Conservation (phyloP, 2,797 vertebrate species). For the Brachyrhaphis roseni region DNA sequence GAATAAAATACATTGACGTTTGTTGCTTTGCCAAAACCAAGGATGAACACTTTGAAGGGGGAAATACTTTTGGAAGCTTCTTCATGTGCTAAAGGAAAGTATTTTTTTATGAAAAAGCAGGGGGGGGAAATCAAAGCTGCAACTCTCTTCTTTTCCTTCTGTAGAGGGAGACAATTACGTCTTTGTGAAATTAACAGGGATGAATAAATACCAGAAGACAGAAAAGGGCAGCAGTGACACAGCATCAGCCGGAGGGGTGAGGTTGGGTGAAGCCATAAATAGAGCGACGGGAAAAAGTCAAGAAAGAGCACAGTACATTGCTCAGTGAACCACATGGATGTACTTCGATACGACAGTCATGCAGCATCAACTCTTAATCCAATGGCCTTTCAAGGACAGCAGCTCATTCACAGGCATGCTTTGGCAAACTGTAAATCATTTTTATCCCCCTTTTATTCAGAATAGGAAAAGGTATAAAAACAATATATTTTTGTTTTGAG, state of each 20-base stretch:
- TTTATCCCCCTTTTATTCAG: too few species aligned
- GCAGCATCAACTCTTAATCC: constrained; percentile 47
- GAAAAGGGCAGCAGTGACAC: constrained; percentile 46
- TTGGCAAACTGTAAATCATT: not conserved
- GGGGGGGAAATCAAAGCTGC: not conserved
- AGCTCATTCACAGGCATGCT: constrained; percentile 14
- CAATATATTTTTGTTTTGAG: constrained; percentile 1
- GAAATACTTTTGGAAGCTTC: not conserved
- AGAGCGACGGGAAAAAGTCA: constrained; percentile 44
- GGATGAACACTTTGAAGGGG: not conserved
- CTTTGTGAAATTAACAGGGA: constrained; percentile 13
- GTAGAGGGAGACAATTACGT: not conserved
- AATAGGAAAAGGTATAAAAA: not conserved
- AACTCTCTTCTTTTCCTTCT: not conserved
- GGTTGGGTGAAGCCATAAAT: constrained; percentile 51
- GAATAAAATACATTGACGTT: not conserved
- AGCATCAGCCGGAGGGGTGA: constrained; percentile 43
- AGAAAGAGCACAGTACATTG: constrained; percentile 43
- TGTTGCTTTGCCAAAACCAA: not conserved
- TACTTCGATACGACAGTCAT: constrained; percentile 57
- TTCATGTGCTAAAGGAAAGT: not conserved
- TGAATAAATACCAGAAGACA: constrained; percentile 34
- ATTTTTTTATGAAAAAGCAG: not conserved
- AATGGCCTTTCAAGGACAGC: constrained; percentile 38
- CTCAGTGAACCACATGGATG: constrained; percentile 57